Evolutionary conservation across 2,888 invertebrate genomes (phyloP).

Genomic region (Bombylius discolor): DNA sequence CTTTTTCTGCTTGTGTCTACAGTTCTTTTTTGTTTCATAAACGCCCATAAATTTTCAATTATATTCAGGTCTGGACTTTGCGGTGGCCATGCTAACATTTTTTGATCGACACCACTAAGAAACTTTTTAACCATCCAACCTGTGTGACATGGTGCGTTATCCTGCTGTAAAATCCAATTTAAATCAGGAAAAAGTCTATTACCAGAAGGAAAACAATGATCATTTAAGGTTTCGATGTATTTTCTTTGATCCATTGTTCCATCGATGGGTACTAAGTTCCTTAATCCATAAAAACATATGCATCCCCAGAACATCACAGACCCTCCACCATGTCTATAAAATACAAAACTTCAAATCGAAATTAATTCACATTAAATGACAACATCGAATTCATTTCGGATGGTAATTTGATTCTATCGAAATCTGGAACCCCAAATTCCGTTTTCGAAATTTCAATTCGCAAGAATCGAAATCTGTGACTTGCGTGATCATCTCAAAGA

Average conservation of each 20-base stretch:
- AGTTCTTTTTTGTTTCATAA: neutral
- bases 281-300: constrained; percentile 1
- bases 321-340: constrained; percentile 2
- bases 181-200: neutral
- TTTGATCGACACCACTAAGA: too few relatives aligned
- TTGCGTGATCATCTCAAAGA: too few relatives aligned
- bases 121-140: neutral
- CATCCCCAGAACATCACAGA: constrained; percentile 8
- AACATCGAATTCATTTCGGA: too few relatives aligned
- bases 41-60: too few relatives aligned
- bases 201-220: neutral
- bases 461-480: too few relatives aligned
- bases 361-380: too few relatives aligned
- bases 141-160: neutral
- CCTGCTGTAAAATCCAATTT: neutral
- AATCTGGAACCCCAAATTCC: too few relatives aligned
- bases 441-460: too few relatives aligned
- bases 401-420: too few relatives aligned
- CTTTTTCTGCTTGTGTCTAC: neutral
- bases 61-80: too few relatives aligned
- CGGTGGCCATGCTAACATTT: too few relatives aligned
- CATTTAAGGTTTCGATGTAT: neutral
- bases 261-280: neutral
- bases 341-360: too few relatives aligned
- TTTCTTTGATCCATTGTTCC: constrained; percentile 1